These are phyloP conservation scores for Lithophane semibrunnea DNA, from an alignment of 2,888 invertebrate genomes.

Conservation along the genomic window DNA sequence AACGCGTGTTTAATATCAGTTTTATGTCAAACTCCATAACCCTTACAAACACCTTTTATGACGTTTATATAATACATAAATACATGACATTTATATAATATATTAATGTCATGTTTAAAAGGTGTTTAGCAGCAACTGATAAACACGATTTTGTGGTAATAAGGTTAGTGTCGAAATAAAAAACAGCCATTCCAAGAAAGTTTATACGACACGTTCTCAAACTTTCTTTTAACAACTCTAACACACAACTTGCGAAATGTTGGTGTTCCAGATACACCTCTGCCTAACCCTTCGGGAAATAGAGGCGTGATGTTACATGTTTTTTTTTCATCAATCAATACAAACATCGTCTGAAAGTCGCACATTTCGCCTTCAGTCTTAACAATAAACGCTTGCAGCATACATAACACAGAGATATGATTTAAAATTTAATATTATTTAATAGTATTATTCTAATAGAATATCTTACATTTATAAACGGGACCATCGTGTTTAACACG, in stretches of 20 bases:
- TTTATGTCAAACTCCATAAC: too few species aligned
- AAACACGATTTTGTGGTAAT: not conserved
- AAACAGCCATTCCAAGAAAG: not conserved
- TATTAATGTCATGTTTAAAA: too few species aligned
- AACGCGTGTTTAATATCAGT: too few species aligned
- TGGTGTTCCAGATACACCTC: not conserved
- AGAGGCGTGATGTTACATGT: too few species aligned
- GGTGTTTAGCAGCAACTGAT: too few species aligned
- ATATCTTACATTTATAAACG: constrained; percentile 39
- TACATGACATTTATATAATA: too few species aligned
- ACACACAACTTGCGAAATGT: not conserved
- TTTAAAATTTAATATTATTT: constrained; percentile 63
- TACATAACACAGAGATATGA: constrained; percentile 67
- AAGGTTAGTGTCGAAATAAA: too few species aligned
- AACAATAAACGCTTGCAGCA: constrained; percentile 58
- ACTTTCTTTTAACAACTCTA: not conserved
- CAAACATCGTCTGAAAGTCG: constrained; percentile 10
- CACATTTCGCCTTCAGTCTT: constrained; percentile 21
- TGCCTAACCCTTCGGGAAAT: not conserved
- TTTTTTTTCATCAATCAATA: not conserved
- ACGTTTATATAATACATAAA: too few species aligned
- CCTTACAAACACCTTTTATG: too few species aligned
- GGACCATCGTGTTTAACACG: constrained; percentile 68
- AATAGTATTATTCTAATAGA: constrained; percentile 56
- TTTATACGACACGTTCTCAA: not conserved